A percentile compares a stretch with the other conserved stretches of the same genome.
phyloP scores from a whole-genome alignment of 2,113 vertebrate species.

The Silurus glanis region DNA sequence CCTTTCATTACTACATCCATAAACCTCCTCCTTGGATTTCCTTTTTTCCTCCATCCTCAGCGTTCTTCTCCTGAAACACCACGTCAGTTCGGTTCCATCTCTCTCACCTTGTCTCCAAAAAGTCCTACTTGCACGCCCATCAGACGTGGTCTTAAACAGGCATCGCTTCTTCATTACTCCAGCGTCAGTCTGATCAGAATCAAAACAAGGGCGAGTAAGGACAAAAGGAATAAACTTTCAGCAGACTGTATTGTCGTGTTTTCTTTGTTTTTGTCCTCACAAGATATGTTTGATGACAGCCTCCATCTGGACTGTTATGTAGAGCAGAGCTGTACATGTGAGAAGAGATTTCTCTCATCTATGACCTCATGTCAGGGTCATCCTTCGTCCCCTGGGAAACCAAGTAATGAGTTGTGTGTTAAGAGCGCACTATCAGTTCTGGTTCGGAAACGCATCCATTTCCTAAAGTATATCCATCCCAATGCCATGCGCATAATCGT shows the following conservation, averaged over 20 bases:
- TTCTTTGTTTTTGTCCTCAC: not conserved
- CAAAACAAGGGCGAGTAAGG: conserved; percentile 14
- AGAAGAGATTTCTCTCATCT: not conserved
- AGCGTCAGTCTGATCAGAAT: not conserved
- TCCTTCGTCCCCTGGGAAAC: not conserved
- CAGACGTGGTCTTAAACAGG: not conserved
- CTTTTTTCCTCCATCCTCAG: too few relatives aligned
- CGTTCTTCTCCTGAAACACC: too few relatives aligned
- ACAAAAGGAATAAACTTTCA: not conserved
- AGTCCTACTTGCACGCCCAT: not conserved
- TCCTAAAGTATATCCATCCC: not conserved
- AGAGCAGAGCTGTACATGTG: not conserved
- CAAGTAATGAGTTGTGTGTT: not conserved
- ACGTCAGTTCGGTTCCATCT: too few relatives aligned
- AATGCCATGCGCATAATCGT: not conserved
- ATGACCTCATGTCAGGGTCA: not conserved
- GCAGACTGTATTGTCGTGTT: not conserved
- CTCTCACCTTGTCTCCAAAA: too few relatives aligned
- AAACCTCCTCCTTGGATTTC: too few relatives aligned
- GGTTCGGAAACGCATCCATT: not conserved
- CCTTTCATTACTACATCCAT: too few relatives aligned
- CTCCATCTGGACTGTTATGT: conserved; percentile 14
- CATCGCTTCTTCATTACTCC: not conserved
- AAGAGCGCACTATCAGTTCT: not conserved
- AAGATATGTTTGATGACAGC: not conserved